Evolutionary conservation across 2,888 invertebrate genomes (phyloP), one percentile per base, ranked within the genome.

Genomic region (Salticus scenicus): DNA sequence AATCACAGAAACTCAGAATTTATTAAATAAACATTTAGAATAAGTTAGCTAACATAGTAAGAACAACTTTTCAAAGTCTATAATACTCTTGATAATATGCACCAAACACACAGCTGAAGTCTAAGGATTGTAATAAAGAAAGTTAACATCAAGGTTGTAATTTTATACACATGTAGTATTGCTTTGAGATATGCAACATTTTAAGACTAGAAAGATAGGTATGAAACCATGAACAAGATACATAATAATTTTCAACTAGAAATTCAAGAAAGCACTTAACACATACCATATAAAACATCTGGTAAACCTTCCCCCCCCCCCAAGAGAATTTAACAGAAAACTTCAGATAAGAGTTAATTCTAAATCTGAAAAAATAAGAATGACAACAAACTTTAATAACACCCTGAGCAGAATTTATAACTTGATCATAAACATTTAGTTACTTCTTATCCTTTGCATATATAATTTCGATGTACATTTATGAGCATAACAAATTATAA

Each of bases 131-230:
- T 17, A 27, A 31, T 14, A 66, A 14, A 28, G 30, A n/a, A n/a
- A 17, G 30, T 66, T 5, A 66, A 66, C 66, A 31, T 30, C 30
- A 20, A 66, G 66, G 28, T 30, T 66, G 30, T 28, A 71, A 72
- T 79, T 66, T 42, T 42, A 78, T 24, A 63, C 37, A 63, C 33
- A 69, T 77, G 37, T 33, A 69, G 14, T 69, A 77, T 33, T 57
- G 77, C 33, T 70, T 17, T 57, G 27, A 57, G 28, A 28, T 24
- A 78, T 42, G 51, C 17, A 76, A 71, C 63, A 78, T 30, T 41
- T 30, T 30, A 70, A 71, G 78, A 78, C 78, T 78, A 71, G 78
- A 78, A 69, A 71, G 71, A 37, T 70, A 78, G 63, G 20, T 64
- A 78, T 63, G 24, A n/a, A 41, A 41, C 33, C 69, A 69, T 37